Conservation (phyloP, 2,888 invertebrate genomes). For the Ferdinandea cuprea region DNA sequence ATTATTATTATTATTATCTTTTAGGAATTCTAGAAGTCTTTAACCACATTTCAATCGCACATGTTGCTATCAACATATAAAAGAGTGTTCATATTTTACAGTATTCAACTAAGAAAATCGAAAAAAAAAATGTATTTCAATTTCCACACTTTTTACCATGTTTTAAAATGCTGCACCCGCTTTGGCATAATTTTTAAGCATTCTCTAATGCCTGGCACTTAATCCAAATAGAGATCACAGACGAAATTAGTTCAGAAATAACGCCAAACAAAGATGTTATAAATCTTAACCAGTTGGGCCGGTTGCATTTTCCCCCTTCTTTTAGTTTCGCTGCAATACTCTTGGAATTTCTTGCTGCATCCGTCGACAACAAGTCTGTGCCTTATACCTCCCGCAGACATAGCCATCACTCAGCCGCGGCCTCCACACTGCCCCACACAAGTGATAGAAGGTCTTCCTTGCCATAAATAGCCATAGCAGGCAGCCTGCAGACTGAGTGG, state of each 20-base stretch:
- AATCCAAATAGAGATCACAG: not conserved
- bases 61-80: too few species aligned
- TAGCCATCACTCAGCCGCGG: not conserved
- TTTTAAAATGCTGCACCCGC: too few species aligned
- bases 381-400: not conserved
- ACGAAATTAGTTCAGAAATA: conserved; percentile 8
- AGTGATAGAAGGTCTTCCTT: conserved; percentile 27
- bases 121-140: too few species aligned
- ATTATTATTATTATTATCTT: too few species aligned
- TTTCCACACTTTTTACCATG: too few species aligned
- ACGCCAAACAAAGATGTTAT: conserved; percentile 27
- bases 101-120: too few species aligned
- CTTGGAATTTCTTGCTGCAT: conserved; percentile 19
- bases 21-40: too few species aligned
- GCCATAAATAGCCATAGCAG: not conserved
- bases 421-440: too few species aligned
- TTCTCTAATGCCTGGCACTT: too few species aligned
- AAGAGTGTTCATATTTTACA: too few species aligned
- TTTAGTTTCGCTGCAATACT: not conserved
- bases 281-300: conserved; percentile 16
- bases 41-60: too few species aligned
- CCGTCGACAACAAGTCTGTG: conserved; percentile 9
- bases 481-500: conserved; percentile 24
- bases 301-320: not conserved
- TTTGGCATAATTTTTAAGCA: too few species aligned